A percentile compares a stretch with the other conserved stretches of the same genome.
phyloP scores from a whole-genome alignment of 2,797 vertebrate species.

The Lophotriccus pileatus region DNA sequence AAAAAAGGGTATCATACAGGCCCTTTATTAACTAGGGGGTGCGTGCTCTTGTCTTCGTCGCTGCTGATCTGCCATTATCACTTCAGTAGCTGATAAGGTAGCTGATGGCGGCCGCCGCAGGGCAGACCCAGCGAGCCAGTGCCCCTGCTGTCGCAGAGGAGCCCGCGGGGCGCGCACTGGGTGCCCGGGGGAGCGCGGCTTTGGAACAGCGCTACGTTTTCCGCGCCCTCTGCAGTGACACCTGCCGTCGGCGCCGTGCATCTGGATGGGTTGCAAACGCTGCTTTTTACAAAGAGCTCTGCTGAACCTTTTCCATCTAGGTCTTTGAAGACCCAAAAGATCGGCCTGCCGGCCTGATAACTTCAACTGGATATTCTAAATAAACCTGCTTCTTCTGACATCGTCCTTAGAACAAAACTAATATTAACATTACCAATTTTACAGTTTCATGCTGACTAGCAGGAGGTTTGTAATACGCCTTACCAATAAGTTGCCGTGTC shows the following conservation, averaged over 20 bases:
- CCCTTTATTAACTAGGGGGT: not conserved
- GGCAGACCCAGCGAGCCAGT: not conserved
- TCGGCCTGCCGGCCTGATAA: rapidly evolving
- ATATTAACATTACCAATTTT: not conserved
- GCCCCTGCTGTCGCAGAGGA: no score
- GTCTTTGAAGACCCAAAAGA: not conserved
- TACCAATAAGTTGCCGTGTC: rapidly evolving
- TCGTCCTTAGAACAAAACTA: not conserved
- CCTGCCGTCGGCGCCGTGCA: not conserved
- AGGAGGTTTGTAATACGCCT: not conserved
- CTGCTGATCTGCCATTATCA: not conserved
- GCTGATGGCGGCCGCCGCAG: not conserved
- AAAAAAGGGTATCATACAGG: no score
- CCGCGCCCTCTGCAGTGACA: slow-evolving; percentile 22
- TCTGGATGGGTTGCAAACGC: rapidly evolving
- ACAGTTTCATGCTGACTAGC: not conserved
- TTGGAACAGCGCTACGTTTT: rapidly evolving
- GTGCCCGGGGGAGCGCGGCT: not conserved
- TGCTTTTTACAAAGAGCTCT: rapidly evolving
- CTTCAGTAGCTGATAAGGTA: rapidly evolving
- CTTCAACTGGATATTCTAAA: not conserved
- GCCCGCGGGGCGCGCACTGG: rapidly evolving
- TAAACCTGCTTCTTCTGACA: not conserved
- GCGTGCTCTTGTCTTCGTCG: not conserved
- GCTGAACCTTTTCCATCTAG: rapidly evolving